Base-by-base conservation (phyloP, 2,888 invertebrate genomes). In the Apoda limacodes region DNA sequence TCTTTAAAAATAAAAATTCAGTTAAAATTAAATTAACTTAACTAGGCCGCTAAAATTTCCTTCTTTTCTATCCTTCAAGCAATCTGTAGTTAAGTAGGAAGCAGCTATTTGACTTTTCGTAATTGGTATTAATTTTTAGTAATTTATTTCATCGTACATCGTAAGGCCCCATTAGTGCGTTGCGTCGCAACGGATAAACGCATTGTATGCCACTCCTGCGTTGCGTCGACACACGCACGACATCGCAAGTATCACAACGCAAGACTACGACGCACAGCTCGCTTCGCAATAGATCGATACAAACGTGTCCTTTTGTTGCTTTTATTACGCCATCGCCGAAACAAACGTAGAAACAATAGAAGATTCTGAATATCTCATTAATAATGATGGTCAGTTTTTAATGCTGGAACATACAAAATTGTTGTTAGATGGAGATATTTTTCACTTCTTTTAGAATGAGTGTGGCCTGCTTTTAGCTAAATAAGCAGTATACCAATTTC, bases 371-470 rank as follows among this genome's bases (percentile, higher is more conserved):
- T 45, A 29, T 34, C 30, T 43, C 40, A 39, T 31, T 45, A n/a
- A n/a, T n/a, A n/a, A n/a, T 41, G 26, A 43, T 37, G 25, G 30
- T 41, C n/a, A n/a, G 39, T 27, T 41, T 37, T 42, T 40, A 39
- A 25, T 43, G 28, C 32, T 34, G 23, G 45, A 45, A 46, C 44
- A 46, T 46, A 33, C 24, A 25, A 41, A 43, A 41, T 45, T 43
- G 42, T 30, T 42, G 6, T 42, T 39, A 40, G 40, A 40, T 22
- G 37, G 37, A 37, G 37, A 37, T 10, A 40, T 5, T 11, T 40
- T 39, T n/a, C n/a, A n/a, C n/a, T n/a, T n/a, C n/a, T 40, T 39
- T 42, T 36, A 37, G 22, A 40, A 40, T 34, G 34, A 40, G n/a
- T n/a, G n/a, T n/a, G n/a, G n/a, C n/a, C n/a, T n/a, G n/a, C n/a